A percentile compares a stretch with the other conserved stretches of the same genome.
Evolutionary conservation across 2,113 vertebrate species (phyloP).

Genomic region (Bujurquina vittata): DNA sequence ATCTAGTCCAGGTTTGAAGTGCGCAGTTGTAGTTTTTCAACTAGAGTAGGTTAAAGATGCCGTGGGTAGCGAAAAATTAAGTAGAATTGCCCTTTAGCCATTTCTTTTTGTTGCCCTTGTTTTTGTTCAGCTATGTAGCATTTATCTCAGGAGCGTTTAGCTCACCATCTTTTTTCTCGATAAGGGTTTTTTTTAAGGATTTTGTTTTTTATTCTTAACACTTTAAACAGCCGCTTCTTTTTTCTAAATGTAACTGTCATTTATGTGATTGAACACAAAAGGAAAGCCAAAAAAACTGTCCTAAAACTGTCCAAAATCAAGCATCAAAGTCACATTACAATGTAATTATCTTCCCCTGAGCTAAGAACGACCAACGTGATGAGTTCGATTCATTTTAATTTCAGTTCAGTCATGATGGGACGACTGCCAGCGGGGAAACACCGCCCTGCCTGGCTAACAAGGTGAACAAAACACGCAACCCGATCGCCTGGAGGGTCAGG

Average conservation of each 20-base stretch:
- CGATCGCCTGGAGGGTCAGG: not conserved
- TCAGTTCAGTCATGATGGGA: not conserved
- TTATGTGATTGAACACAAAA: not conserved
- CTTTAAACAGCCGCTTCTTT: not conserved
- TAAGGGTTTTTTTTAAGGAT: too few species aligned
- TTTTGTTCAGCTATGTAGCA: too few species aligned
- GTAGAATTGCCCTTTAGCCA: too few species aligned
- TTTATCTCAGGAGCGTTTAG: too few species aligned
- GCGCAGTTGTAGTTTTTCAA: too few species aligned
- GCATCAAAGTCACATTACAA: not conserved
- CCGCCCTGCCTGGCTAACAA: constrained; percentile 41
- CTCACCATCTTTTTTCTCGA: too few species aligned
- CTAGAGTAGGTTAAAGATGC: too few species aligned
- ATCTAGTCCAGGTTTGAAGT: too few species aligned
- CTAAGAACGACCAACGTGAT: not conserved
- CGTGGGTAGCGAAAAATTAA: too few species aligned
- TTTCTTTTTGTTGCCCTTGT: too few species aligned
- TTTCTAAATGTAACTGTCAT: not conserved
- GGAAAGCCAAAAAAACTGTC: not conserved
- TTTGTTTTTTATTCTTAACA: too few species aligned
- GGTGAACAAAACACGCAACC: not conserved
- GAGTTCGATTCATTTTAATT: not conserved
- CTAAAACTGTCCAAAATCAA: not conserved
- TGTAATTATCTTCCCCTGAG: not conserved
- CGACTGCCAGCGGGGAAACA: not conserved